phyloP scores from a whole-genome alignment of 2,113 vertebrate genomes.

The Prionailurus bengalensis region DNA sequence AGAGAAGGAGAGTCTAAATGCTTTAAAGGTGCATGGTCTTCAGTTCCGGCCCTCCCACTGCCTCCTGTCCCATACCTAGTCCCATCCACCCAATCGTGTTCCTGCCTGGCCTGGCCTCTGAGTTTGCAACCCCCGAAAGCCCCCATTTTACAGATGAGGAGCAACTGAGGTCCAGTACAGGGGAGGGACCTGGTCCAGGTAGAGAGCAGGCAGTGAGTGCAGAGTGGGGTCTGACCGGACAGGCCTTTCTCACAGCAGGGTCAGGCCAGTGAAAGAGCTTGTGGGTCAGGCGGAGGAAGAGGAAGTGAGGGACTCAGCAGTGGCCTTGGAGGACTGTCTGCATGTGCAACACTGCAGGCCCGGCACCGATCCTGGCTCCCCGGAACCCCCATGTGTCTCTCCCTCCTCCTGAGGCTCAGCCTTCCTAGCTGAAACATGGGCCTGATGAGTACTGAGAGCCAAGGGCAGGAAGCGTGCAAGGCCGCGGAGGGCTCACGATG shows the following conservation, averaged over 20 bases:
- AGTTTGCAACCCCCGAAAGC: background rate
- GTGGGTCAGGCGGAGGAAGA: background rate
- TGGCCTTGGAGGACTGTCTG: background rate
- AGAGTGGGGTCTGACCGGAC: background rate
- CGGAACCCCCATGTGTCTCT: background rate
- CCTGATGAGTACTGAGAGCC: background rate
- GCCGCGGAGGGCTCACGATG: accelerated
- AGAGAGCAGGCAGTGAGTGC: background rate
- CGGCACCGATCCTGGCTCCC: background rate
- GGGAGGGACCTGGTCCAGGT: background rate
- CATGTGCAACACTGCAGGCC: background rate
- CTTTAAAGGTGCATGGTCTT: accelerated
- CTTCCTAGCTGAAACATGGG: background rate
- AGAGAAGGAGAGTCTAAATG: background rate
- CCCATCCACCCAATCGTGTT: accelerated
- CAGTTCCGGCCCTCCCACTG: background rate
- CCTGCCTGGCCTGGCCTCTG: background rate
- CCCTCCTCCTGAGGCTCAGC: background rate
- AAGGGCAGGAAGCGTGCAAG: background rate
- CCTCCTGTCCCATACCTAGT: background rate
- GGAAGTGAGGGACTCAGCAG: background rate
- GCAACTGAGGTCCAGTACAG: background rate
- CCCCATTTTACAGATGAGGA: background rate
- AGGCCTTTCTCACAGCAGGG: background rate
- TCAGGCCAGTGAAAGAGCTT: background rate